Evolutionary conservation across 2,888 invertebrate species (phyloP).

Genomic region (Eristalinus aeneus): DNA sequence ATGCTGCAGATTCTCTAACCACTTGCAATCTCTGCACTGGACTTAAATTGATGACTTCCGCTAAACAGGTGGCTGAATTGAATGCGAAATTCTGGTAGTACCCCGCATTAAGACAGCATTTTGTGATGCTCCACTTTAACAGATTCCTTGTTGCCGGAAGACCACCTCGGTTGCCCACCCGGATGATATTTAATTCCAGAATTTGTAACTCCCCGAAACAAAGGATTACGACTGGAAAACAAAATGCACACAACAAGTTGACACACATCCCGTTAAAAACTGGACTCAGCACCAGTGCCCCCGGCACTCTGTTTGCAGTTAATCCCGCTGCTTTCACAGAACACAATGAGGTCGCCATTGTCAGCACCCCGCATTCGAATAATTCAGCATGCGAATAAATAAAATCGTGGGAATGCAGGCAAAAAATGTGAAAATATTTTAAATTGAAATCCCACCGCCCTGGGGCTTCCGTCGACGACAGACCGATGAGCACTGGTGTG

Average conservation of each 20-base stretch:
- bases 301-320: neutral
- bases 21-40: slow-evolving; percentile 3
- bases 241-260: neutral
- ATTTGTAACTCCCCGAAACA: neutral
- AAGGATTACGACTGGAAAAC: neutral
- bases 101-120: neutral
- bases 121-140: neutral
- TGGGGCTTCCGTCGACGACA: slow-evolving; percentile 16
- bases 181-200: neutral
- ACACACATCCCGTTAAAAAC: neutral
- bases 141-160: neutral
- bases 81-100: neutral
- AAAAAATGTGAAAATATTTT: slow-evolving; percentile 25
- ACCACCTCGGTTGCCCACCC: neutral
- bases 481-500: neutral
- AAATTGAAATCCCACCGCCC: slow-evolving; percentile 52
- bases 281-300: neutral
- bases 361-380: neutral
- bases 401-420: neutral
- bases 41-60: slow-evolving; percentile 14
- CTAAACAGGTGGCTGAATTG: neutral
- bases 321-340: neutral
- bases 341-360: neutral
- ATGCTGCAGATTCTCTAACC: slow-evolving; percentile 15
- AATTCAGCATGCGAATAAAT: neutral